Conservation (phyloP, 2,113 vertebrate species). For the Ciconia stormi region DNA sequence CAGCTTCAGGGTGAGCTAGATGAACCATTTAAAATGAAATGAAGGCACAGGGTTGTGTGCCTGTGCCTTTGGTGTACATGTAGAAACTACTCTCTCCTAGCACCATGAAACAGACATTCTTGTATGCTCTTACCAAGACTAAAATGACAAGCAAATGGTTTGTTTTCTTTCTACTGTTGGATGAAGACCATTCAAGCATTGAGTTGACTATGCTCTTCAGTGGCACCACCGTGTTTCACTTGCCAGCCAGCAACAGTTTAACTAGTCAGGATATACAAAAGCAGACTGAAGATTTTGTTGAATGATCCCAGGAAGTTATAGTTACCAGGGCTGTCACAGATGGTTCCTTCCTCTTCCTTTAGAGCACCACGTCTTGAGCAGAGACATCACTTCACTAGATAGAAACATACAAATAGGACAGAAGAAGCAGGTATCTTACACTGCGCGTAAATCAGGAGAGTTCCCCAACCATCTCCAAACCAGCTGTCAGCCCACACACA, state of each 20-base stretch:
- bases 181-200: background rate
- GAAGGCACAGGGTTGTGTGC: background rate
- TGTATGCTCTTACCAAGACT: background rate
- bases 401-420: background rate
- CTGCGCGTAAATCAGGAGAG: rapidly evolving
- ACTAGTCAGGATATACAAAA: background rate
- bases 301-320: background rate
- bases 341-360: background rate
- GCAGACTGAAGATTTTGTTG: background rate
- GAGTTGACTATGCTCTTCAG: background rate
- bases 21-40: background rate
- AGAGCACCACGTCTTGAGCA: background rate
- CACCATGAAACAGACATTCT: background rate
- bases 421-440: background rate
- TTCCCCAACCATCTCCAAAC: background rate
- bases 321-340: background rate
- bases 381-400: background rate
- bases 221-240: background rate
- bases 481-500: background rate
- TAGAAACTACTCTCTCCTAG: background rate
- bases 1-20: background rate
- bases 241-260: background rate
- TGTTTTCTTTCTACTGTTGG: background rate
- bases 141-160: background rate
- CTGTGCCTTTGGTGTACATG: background rate